A percentile compares a stretch with the other conserved stretches of the same genome.
Conservation (phyloP, 2,888 invertebrate genomes). For the Isotomurus palustris region DNA sequence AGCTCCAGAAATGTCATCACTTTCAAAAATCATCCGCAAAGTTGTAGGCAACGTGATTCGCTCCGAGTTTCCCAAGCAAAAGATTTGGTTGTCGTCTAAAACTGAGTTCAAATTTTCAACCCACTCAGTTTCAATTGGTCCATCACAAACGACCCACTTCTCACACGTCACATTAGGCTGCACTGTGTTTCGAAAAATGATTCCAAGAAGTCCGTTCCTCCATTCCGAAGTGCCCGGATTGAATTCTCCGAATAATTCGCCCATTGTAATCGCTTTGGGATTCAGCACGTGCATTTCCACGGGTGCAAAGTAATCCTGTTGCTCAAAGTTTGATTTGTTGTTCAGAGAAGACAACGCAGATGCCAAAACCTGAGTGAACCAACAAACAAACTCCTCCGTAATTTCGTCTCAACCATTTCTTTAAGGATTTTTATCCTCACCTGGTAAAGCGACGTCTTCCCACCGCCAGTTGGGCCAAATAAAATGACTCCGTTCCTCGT, state of each 20-base stretch:
- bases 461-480: conserved; percentile 84
- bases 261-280: conserved; percentile 81
- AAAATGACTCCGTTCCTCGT: conserved; percentile 90
- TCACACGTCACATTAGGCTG: conserved; percentile 58
- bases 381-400: no score
- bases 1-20: conserved; percentile 76
- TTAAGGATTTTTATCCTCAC: no score
- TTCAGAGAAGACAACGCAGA: conserved; percentile 64
- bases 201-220: conserved; percentile 80
- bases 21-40: conserved; percentile 61
- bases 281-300: conserved; percentile 77
- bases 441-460: conserved; percentile 71
- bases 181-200: conserved; percentile 60
- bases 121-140: conserved; percentile 71
- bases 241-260: conserved; percentile 83
- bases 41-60: conserved; percentile 77
- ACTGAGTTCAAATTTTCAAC: conserved; percentile 79
- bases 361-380: conserved; percentile 60
- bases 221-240: conserved; percentile 80
- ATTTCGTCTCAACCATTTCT: no score
- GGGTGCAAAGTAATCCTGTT: conserved; percentile 62
- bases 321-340: conserved; percentile 58
- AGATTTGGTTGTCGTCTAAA: conserved; percentile 83
- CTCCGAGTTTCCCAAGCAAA: conserved; percentile 83
- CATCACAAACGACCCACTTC: conserved; percentile 88